Conservation (phyloP, 2,797 vertebrate species). For the Sparidentex hasta region DNA sequence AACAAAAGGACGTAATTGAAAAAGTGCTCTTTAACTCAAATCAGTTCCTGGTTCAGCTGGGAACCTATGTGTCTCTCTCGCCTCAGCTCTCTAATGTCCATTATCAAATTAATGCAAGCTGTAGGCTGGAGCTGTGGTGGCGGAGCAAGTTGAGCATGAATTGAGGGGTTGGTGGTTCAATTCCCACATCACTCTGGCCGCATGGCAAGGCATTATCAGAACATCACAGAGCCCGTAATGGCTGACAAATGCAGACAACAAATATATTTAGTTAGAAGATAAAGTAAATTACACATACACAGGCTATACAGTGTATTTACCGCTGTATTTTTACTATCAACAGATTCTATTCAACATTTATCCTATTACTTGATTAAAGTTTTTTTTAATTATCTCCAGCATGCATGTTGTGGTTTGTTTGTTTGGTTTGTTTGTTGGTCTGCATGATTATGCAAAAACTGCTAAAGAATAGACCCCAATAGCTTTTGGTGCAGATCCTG, state of each 20-base stretch:
- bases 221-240: background rate
- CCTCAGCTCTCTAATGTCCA: background rate
- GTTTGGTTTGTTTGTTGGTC: too few relatives aligned
- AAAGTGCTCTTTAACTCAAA: slow-evolving; percentile 26
- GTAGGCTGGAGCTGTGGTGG: background rate
- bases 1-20: slow-evolving; percentile 41
- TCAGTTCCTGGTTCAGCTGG: slow-evolving; percentile 18
- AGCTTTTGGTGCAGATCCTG: too few relatives aligned
- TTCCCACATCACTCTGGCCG: background rate
- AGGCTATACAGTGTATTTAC: too few relatives aligned
- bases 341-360: too few relatives aligned
- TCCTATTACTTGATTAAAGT: too few relatives aligned
- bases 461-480: too few relatives aligned
- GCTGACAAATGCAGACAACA: background rate
- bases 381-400: too few relatives aligned
- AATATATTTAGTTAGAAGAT: too few relatives aligned
- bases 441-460: too few relatives aligned
- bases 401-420: too few relatives aligned
- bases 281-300: too few relatives aligned
- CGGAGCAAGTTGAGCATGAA: background rate
- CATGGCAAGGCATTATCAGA: background rate
- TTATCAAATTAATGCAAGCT: background rate
- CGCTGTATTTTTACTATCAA: too few relatives aligned
- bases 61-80: background rate
- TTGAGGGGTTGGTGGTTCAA: background rate